Base-by-base conservation (phyloP, 1,140 invertebrate genomes). In the Pantala flavescens region DNA sequence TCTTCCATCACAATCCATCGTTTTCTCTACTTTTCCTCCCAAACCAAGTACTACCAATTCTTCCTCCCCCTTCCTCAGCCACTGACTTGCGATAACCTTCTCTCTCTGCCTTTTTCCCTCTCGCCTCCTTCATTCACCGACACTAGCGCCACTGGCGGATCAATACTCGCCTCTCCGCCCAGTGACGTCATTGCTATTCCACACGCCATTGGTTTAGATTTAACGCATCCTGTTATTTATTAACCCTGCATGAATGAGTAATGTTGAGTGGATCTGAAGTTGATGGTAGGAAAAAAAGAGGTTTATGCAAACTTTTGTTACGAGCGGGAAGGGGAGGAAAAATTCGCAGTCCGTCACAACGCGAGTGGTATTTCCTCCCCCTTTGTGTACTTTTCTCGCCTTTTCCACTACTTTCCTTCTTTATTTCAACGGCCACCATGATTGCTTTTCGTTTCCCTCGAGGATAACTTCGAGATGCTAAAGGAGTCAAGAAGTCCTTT, bases 211-310 rank as follows among this genome's bases (percentile, higher is more conserved):
- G 82, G 83, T 79, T 78, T 77, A 77, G 73, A 81, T 80, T 77
- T 80, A 79, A 81, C 81, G 82, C 82, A 84, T 84, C 80, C 80
- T 75, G 82, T 83, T 81, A 84, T 81, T 83, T 81, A 83, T 84
- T 83, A 81, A 81, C 74, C 76, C 78, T 79, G 72, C 73, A 78
- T 78, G 75, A 78, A 78, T 78, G 76, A 73, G 75, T 76, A 74
- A 75, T 75, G 36, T 76, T 43, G 74, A 24, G 55, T 71, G 43
- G 49, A 63, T 21, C n/a, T 63, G 49, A 63, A 63, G 49, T 63
- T 16, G 49, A 63, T 16, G 49, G 49, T 21, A 63, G 49, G 49
- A 21, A 63, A 63, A 63, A 36, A 36, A 36, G 28, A 21, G 49
- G 49, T 63, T 63, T 63, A 63, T 63, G n/a, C 12, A 63, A 63